Base-by-base conservation (phyloP, 1,140 invertebrate genomes). In the Marisa cornuarietis region DNA sequence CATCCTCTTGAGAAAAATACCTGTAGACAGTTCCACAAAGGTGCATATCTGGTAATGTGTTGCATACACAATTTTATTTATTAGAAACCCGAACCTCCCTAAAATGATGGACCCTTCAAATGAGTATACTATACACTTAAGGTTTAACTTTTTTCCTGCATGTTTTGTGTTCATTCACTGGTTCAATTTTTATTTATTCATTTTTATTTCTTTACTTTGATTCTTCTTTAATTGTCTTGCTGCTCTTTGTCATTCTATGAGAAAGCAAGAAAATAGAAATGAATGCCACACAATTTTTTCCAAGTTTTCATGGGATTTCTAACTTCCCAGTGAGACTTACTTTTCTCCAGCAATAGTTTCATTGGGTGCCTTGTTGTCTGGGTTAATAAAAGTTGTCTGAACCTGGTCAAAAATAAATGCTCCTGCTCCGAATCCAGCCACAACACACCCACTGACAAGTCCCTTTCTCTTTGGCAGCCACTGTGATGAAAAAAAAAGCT, bases 391-490 rank as follows among this genome's bases (percentile, higher is more conserved):
- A 13, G 83, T 83, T 14, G 91, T 92, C 81, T 92, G 91, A 62
- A 92, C 81, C 73, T 86, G 88, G 78, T 91, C 89, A 83, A 92
- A 91, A 72, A 91, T 86, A 75, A 92, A 88, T 14, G 91, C 87
- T 65, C 92, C 91, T 42, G 89, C 83, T 16, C 91, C 91, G 83
- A 90, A 91, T 8, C 91, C 91, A 26, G 87, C 91, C 18, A 92
- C 90, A 51, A 92, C 89, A 76, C 90, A 82, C 5, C 91, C 91
- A 83, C 88, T 91, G 6, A 90, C 89, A 22, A 92, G 78, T 16
- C 92, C 92, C 83, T 91, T 90, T 65, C 85, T 84, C 18, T 90
- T 68, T 5, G 92, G 91, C 81, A 90, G 89, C 92, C 92, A 92
- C 91, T 92, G 84, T n/a, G 63, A 69, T 14, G 52, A 80, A 82